A percentile compares a stretch with the other conserved stretches of the same genome.
Evolutionary conservation across 2,797 vertebrate genomes (phyloP).

Genomic region (Poeciliopsis infans): DNA sequence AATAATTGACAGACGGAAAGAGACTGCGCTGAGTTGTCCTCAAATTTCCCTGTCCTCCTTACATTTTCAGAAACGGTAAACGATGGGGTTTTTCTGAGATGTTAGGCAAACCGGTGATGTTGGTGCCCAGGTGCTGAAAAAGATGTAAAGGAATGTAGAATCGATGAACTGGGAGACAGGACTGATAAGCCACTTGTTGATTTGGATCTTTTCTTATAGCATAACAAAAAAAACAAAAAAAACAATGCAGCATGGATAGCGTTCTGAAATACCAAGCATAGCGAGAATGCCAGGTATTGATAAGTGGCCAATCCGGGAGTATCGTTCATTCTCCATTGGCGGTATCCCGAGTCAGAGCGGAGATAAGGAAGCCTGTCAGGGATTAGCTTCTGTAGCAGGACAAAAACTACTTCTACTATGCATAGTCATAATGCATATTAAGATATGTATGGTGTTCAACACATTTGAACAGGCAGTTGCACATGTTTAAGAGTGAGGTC

Average conservation of each 20-base stretch:
- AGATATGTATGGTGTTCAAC: background rate
- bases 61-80: conserved; percentile 60
- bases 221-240: background rate
- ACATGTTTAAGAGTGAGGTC: background rate
- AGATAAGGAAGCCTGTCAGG: background rate
- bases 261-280: background rate
- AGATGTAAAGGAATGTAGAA: conserved; percentile 12
- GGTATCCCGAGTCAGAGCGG: background rate
- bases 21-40: conserved; percentile 63
- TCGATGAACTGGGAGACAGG: too few species aligned
- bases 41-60: conserved; percentile 48
- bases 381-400: background rate
- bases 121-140: conserved; percentile 18
- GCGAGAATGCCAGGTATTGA: background rate
- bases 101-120: conserved; percentile 42
- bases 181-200: too few species aligned
- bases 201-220: background rate
- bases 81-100: conserved; percentile 29
- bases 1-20: background rate
- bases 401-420: background rate
- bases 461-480: background rate
- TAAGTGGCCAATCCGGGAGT: background rate
- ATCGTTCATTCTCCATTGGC: background rate
- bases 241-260: background rate
- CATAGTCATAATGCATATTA: background rate